A percentile compares a stretch with the other conserved stretches of the same genome.
phyloP scores from a whole-genome alignment of 2,888 invertebrate species.

The Bimastos eiseni region DNA sequence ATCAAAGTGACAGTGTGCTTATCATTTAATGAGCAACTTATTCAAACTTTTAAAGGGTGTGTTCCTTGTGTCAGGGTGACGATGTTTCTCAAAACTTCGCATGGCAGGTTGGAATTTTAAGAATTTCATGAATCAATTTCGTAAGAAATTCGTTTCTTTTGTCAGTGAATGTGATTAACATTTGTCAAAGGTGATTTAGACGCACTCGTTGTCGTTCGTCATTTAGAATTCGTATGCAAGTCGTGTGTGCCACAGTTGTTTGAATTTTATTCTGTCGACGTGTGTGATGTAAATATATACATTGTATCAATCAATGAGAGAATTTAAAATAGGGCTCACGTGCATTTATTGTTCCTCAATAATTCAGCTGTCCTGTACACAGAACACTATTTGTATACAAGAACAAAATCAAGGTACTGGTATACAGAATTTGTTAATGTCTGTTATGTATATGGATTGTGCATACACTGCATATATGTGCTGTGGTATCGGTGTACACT shows the following conservation, averaged over 20 bases:
- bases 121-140: constrained; percentile 13
- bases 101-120: background rate
- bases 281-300: background rate
- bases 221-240: background rate
- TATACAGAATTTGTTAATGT: background rate
- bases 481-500: no score
- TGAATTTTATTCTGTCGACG: background rate
- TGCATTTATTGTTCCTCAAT: no score
- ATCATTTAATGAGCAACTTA: background rate
- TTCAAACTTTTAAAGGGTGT: background rate
- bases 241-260: background rate
- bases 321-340: background rate
- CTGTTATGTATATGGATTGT: background rate
- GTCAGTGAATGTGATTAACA: background rate
- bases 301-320: background rate
- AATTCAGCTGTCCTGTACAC: no score
- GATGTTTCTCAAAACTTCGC: background rate
- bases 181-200: background rate
- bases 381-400: background rate
- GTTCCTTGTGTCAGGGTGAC: background rate
- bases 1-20: background rate
- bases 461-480: background rate
- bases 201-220: background rate
- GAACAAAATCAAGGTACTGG: background rate
- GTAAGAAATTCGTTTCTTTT: background rate